A percentile compares a stretch with the other conserved stretches of the same genome.
phyloP scores from a whole-genome alignment of 2,888 invertebrate species.

The Lasius fuliginosus region DNA sequence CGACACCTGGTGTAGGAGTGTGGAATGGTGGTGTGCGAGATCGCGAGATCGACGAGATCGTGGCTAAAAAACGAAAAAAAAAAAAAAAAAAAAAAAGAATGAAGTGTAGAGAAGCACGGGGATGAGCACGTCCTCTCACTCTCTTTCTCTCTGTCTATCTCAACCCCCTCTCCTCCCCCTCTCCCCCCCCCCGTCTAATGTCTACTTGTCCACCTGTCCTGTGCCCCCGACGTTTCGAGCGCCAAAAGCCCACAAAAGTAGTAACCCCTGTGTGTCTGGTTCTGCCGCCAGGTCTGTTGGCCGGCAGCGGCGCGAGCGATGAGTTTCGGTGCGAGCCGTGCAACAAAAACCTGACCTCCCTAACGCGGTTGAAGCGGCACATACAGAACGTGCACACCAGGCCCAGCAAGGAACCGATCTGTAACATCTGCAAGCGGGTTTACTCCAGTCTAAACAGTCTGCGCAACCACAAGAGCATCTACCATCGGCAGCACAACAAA shows the following conservation, averaged over 20 bases:
- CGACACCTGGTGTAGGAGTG: conserved; percentile 12
- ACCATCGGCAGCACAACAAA: conserved; percentile 90
- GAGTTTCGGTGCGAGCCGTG: conserved; percentile 97
- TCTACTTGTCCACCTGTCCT: conserved; percentile 73
- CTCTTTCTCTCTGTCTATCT: conserved; percentile 27
- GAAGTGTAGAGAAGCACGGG: conserved; percentile 42
- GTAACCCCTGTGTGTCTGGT: conserved; percentile 85
- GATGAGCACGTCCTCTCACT: conserved; percentile 36
- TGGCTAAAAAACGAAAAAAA: conserved; percentile 66
- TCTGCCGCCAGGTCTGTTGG: conserved; percentile 89
- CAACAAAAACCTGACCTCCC: conserved; percentile 95
- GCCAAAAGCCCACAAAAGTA: conserved; percentile 78
- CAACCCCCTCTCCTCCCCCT: background rate
- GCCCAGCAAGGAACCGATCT: conserved; percentile 95
- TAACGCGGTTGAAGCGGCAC: conserved; percentile 95
- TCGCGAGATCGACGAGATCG: conserved; percentile 19
- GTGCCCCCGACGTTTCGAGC: conserved; percentile 81
- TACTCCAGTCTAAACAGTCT: conserved; percentile 97
- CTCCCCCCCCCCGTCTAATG: conserved; percentile 9
- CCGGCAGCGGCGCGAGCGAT: conserved; percentile 91
- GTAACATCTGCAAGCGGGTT: conserved; percentile 96
- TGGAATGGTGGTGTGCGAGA: conserved; percentile 29
- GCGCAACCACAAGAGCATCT: conserved; percentile 97
- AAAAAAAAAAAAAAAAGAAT: conserved; percentile 54
- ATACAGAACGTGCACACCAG: conserved; percentile 97